phyloP scores from a whole-genome alignment of 1,140 invertebrate genomes.

The Drosophila kohkoa region DNA sequence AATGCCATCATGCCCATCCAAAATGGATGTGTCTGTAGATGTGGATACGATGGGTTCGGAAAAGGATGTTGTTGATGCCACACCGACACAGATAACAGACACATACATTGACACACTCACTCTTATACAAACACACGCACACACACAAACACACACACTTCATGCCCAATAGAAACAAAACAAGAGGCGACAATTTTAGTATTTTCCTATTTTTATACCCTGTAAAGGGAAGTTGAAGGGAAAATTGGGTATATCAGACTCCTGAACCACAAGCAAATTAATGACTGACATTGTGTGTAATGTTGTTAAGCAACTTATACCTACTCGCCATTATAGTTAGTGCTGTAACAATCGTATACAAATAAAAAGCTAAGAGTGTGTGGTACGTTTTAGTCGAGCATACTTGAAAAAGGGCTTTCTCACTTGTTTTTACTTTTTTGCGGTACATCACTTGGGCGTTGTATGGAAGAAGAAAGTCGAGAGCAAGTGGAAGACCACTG shows the following conservation, averaged over 20 bases:
- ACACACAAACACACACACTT: slow-evolving; percentile 22
- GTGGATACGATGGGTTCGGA: slow-evolving; percentile 36
- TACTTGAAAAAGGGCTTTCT: neutral
- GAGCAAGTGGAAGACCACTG: slow-evolving; percentile 7
- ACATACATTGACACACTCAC: slow-evolving; percentile 8
- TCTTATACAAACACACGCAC: slow-evolving; percentile 12
- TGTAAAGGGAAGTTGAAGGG: neutral
- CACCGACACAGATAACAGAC: slow-evolving; percentile 23
- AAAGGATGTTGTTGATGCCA: slow-evolving; percentile 27
- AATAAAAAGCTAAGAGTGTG: neutral
- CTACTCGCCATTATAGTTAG: too few relatives aligned
- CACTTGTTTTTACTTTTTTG: slow-evolving; percentile 14
- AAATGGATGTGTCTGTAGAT: slow-evolving; percentile 17
- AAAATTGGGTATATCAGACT: neutral
- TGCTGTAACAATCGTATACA: too few relatives aligned
- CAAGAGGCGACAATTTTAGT: slow-evolving; percentile 71
- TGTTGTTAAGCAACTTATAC: too few relatives aligned
- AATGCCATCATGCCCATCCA: slow-evolving; percentile 63
- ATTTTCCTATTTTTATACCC: slow-evolving; percentile 31
- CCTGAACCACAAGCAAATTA: neutral
- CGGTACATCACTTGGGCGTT: slow-evolving; percentile 20
- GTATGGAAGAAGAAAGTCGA: neutral
- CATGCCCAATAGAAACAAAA: slow-evolving; percentile 34
- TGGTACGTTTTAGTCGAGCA: neutral
- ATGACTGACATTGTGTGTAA: too few relatives aligned